These are phyloP conservation scores for Urocitellus parryii DNA, from an alignment of 2,113 vertebrate species.

Conservation along the genomic window DNA sequence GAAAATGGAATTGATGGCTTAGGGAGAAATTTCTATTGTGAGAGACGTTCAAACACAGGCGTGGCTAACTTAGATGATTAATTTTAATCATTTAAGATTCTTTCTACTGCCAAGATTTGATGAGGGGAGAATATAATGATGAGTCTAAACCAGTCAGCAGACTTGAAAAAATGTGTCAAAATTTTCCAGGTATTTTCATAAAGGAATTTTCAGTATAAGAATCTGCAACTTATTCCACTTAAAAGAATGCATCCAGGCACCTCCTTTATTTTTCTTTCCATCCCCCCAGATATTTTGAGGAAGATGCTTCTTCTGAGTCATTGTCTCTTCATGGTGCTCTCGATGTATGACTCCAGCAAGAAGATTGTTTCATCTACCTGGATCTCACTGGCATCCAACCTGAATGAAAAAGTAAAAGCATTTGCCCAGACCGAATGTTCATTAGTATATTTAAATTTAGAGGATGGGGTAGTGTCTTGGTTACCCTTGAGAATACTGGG, in stretches of 20 bases:
- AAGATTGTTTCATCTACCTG: constrained; percentile 97
- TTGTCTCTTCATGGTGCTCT: constrained; percentile 81
- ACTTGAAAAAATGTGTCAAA: not conserved
- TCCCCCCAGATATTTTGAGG: not conserved
- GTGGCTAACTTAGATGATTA: not conserved
- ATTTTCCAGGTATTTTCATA: constrained; percentile 8
- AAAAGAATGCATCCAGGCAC: not conserved
- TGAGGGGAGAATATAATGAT: not conserved
- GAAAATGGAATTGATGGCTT: constrained; percentile 19
- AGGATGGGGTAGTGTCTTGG: not conserved
- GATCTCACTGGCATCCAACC: constrained; percentile 95
- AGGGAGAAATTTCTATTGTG: constrained; percentile 3
- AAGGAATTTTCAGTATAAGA: not conserved
- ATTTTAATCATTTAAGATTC: constrained; percentile 37
- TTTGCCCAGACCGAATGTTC: not conserved
- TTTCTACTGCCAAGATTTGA: not conserved
- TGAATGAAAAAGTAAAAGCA: constrained; percentile 74
- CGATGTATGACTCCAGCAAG: constrained; percentile 92
- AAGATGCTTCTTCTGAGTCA: constrained; percentile 68
- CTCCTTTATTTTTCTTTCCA: constrained; percentile 18
- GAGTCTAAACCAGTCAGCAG: not conserved
- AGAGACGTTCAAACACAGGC: constrained; percentile 13
- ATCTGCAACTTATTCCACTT: not conserved
- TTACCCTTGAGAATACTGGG: not conserved
- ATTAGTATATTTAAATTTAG: not conserved